Evolutionary conservation across 2,888 invertebrate genomes (phyloP).

Genomic region (Acanthopleura granulata): DNA sequence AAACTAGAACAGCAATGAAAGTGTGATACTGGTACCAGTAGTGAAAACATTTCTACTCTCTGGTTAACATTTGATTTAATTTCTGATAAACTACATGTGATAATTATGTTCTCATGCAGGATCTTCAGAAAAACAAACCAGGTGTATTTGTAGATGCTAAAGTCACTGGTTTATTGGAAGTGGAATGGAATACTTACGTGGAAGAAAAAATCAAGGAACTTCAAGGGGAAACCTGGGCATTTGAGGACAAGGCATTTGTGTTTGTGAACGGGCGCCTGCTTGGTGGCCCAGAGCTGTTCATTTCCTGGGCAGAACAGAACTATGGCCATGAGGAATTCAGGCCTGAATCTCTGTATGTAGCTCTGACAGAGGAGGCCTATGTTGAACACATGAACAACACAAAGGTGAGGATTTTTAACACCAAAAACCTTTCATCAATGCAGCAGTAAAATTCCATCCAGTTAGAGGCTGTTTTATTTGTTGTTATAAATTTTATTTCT

Average conservation of each 20-base stretch:
- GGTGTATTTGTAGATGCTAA: constrained; percentile 47
- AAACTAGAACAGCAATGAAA: no score
- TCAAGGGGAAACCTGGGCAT: constrained; percentile 67
- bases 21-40: no score
- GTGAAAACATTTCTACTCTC: no score
- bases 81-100: neutral
- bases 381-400: constrained; percentile 56
- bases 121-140: constrained; percentile 53
- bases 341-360: constrained; percentile 59
- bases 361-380: constrained; percentile 66
- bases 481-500: no score
- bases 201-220: constrained; percentile 64
- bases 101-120: constrained; percentile 46
- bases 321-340: constrained; percentile 65
- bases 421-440: no score
- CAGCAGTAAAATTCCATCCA: no score
- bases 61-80: no score
- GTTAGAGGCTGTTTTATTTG: no score
- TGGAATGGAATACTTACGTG: constrained; percentile 67
- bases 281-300: constrained; percentile 64
- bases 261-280: constrained; percentile 62
- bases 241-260: constrained; percentile 61
- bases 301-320: constrained; percentile 64
- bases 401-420: constrained; percentile 42
- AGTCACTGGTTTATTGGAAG: constrained; percentile 64